Evolutionary conservation across 2,797 vertebrate genomes (phyloP).

Genomic region (Syngnathus rostellatus): DNA sequence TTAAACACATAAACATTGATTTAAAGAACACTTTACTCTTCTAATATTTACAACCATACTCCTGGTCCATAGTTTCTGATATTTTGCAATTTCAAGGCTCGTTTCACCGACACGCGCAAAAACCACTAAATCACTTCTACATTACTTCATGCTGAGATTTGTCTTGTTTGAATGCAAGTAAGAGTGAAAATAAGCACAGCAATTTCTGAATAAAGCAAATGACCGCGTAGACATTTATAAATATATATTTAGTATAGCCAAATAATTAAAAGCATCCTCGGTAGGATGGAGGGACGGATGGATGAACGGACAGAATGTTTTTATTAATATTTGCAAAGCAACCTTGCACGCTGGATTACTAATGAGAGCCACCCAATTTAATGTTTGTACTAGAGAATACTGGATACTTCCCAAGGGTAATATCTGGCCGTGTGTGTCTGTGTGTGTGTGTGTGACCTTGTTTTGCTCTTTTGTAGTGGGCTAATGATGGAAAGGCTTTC

Average conservation of each 20-base stretch:
- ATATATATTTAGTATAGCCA: not conserved
- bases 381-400: not conserved
- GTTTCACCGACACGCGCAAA: slow-evolving; percentile 62
- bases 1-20: slow-evolving; percentile 17
- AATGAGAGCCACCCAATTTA: slow-evolving; percentile 35
- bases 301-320: not conserved
- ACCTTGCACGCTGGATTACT: slow-evolving; percentile 7
- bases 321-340: not conserved
- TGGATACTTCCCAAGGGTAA: not conserved
- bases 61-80: slow-evolving; percentile 56
- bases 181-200: slow-evolving; percentile 16
- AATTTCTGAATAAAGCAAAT: slow-evolving; percentile 16
- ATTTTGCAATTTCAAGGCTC: slow-evolving; percentile 76
- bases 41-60: slow-evolving; percentile 57
- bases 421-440: slow-evolving; percentile 3
- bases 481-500: slow-evolving; percentile 69
- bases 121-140: slow-evolving; percentile 64
- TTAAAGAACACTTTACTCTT: slow-evolving; percentile 52
- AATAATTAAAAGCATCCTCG: not conserved
- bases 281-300: not conserved
- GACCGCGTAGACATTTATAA: not conserved
- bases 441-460: slow-evolving; percentile 41
- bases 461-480: slow-evolving; percentile 63
- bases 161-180: slow-evolving; percentile 20
- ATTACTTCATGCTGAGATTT: slow-evolving; percentile 56